Evolutionary conservation across 2,113 vertebrate species (phyloP).

Genomic region (Beaufortia kweichowensis): DNA sequence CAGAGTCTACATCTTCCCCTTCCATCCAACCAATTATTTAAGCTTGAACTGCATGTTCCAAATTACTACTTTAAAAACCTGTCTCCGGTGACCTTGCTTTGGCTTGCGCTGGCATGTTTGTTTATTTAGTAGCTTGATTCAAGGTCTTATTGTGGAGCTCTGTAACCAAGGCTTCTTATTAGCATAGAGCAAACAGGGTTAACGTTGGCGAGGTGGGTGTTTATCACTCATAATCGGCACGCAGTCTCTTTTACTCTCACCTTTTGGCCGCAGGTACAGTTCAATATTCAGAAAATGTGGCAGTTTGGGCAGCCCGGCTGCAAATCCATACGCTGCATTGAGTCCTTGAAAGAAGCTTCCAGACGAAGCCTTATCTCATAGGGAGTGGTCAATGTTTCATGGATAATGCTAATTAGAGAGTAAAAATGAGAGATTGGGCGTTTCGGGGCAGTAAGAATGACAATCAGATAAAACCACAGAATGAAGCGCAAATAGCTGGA

Average conservation of each 20-base stretch:
- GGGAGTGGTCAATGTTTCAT: constrained; percentile 49
- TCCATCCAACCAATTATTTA: constrained; percentile 24
- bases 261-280: constrained; percentile 5
- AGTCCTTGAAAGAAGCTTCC: constrained; percentile 1
- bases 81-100: constrained; percentile 57
- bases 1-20: background rate
- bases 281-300: background rate
- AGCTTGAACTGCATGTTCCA: constrained; percentile 24
- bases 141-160: constrained; percentile 62
- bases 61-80: constrained; percentile 29
- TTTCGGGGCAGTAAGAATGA: constrained; percentile 52
- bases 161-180: constrained; percentile 60
- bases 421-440: constrained; percentile 61
- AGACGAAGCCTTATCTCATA: background rate
- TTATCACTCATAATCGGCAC: constrained; percentile 47
- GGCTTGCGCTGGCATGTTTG: constrained; percentile 63
- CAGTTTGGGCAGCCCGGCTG: background rate
- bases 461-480: constrained; percentile 55
- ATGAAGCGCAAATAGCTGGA: constrained; percentile 44
- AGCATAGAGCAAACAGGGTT: constrained; percentile 60
- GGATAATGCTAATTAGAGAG: constrained; percentile 60
- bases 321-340: constrained; percentile 30
- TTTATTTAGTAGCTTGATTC: constrained; percentile 69
- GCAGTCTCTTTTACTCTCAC: constrained; percentile 5
- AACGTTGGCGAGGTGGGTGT: constrained; percentile 37